A percentile compares a stretch with the other conserved stretches of the same genome.
Evolutionary conservation across 2,797 vertebrate species (phyloP).

Genomic region (Meriones psammophilus): DNA sequence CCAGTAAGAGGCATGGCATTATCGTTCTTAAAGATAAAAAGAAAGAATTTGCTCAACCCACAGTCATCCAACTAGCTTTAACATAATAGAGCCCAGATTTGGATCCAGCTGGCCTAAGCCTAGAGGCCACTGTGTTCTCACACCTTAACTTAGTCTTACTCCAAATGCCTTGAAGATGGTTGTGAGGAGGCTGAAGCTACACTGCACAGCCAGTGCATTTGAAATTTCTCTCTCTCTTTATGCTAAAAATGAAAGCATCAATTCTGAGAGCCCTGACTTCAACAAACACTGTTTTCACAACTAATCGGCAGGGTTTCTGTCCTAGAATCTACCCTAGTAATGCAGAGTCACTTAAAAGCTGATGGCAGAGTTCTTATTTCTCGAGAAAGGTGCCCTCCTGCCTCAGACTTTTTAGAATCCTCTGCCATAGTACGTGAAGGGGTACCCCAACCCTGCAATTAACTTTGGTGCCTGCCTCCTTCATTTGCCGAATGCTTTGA

Average conservation of each 20-base stretch:
- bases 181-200: not conserved
- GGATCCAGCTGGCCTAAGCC: not conserved
- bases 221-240: constrained; percentile 12
- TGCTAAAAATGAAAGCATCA: constrained; percentile 22
- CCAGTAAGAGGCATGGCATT: not conserved
- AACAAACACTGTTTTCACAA: constrained; percentile 41
- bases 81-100: not conserved
- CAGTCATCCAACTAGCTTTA: not conserved
- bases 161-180: not conserved
- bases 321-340: constrained; percentile 42
- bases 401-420: constrained; percentile 18
- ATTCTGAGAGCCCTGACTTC: not conserved
- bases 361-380: constrained; percentile 18
- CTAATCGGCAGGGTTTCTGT: not conserved
- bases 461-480: constrained; percentile 34
- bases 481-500: constrained; percentile 42
- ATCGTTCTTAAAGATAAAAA: constrained; percentile 1
- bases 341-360: constrained; percentile 55
- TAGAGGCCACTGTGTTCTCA: not conserved
- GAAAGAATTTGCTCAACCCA: not conserved
- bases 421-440: constrained; percentile 8
- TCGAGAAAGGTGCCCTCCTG: constrained; percentile 21
- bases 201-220: not conserved
- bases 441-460: constrained; percentile 57
- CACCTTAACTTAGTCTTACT: not conserved